phyloP scores from a whole-genome alignment of 2,888 invertebrate species.

The Agonopterix arenella region DNA sequence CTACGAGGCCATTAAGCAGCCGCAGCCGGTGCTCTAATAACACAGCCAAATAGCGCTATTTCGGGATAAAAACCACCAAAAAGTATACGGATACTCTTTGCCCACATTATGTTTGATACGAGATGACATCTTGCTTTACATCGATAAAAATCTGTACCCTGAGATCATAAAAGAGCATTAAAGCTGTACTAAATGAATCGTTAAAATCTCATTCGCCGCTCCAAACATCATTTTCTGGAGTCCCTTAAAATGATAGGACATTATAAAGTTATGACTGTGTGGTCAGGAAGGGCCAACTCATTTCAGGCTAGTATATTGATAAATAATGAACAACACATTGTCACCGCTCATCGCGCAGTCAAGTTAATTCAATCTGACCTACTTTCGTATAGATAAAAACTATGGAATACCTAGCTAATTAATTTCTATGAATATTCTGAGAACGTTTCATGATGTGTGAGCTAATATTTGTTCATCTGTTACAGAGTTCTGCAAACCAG shows the following conservation, averaged over 20 bases:
- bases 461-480: too few species aligned
- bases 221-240: slow-evolving; percentile 32
- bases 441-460: too few species aligned
- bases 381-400: slow-evolving; percentile 3
- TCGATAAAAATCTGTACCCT: slow-evolving; percentile 17
- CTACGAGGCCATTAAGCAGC: slow-evolving; percentile 7
- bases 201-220: slow-evolving; percentile 39
- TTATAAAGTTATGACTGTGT: slow-evolving; percentile 31
- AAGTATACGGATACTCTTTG: slow-evolving; percentile 1
- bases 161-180: slow-evolving; percentile 21
- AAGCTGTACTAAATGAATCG: slow-evolving; percentile 35
- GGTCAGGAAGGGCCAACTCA: slow-evolving; percentile 18
- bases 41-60: slow-evolving; percentile 3
- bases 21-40: slow-evolving; percentile 5
- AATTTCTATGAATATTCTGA: too few species aligned
- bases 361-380: slow-evolving; percentile 10
- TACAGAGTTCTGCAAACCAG: too few species aligned
- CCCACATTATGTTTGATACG: slow-evolving; percentile 8
- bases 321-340: slow-evolving; percentile 7
- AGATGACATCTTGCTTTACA: slow-evolving; percentile 16
- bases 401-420: neutral
- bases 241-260: slow-evolving; percentile 31
- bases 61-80: slow-evolving; percentile 7
- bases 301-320: slow-evolving; percentile 14
- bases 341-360: slow-evolving; percentile 7